Evolutionary conservation across 2,888 invertebrate genomes (phyloP).

Genomic region (Cephus rjabovi): DNA sequence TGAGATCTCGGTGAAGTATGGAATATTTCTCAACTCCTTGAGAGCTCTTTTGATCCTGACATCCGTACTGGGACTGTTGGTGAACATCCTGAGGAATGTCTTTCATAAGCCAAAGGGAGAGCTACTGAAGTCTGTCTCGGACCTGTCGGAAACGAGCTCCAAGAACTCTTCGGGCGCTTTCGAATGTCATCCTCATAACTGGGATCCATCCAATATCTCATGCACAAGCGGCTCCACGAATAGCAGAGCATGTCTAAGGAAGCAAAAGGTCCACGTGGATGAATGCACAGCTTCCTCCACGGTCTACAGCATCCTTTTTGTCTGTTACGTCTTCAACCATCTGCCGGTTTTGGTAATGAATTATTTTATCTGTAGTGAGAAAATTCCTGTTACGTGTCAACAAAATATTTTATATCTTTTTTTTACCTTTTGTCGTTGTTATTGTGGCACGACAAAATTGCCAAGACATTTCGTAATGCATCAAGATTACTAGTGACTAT

Average conservation of each 20-base stretch:
- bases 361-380: constrained; percentile 17
- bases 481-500: constrained; percentile 25
- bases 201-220: constrained; percentile 68
- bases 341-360: constrained; percentile 72
- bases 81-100: constrained; percentile 32
- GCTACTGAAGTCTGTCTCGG: constrained; percentile 57
- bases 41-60: constrained; percentile 44
- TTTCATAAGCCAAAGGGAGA: constrained; percentile 53
- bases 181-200: constrained; percentile 59
- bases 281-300: constrained; percentile 68
- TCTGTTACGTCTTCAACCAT: constrained; percentile 72
- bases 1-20: constrained; percentile 57
- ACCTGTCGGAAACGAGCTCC: constrained; percentile 60
- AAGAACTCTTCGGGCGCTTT: constrained; percentile 60
- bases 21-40: constrained; percentile 56
- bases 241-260: constrained; percentile 68
- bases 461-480: constrained; percentile 35
- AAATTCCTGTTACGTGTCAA: not conserved
- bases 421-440: not conserved
- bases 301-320: constrained; percentile 68
- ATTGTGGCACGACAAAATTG: not conserved
- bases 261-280: constrained; percentile 57
- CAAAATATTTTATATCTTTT: not conserved
- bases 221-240: constrained; percentile 71
- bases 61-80: constrained; percentile 44